Evolutionary conservation across 2,113 vertebrate species (phyloP).

Genomic region (Naja naja): DNA sequence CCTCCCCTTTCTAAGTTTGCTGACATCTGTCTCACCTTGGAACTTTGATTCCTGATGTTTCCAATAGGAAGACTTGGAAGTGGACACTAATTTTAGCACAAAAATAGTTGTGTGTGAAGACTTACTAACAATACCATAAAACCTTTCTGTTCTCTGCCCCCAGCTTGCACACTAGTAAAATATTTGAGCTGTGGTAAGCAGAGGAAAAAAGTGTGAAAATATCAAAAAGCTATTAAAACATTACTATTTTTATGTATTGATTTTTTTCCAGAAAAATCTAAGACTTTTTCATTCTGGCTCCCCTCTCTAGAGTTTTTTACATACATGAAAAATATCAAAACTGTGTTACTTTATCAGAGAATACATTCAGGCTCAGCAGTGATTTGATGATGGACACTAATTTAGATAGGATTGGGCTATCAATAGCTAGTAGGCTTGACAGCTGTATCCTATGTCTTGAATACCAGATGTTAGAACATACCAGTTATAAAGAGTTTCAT

Average conservation of each 20-base stretch:
- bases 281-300: not conserved
- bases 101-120: conserved; percentile 10
- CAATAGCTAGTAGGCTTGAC: not conserved
- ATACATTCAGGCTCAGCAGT: not conserved
- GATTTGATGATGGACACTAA: not conserved
- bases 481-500: not conserved
- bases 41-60: conserved; percentile 41
- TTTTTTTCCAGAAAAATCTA: not conserved
- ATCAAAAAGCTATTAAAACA: not conserved
- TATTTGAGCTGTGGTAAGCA: not conserved
- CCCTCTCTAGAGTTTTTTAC: not conserved
- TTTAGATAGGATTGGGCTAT: not conserved
- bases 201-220: rapidly evolving
- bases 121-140: not conserved
- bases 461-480: not conserved
- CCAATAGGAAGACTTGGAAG: conserved; percentile 28
- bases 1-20: not conserved
- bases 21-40: conserved; percentile 45
- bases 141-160: not conserved
- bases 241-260: not conserved
- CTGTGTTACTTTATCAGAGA: not conserved
- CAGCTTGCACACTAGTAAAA: not conserved
- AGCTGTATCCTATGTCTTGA: not conserved
- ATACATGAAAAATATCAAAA: not conserved
- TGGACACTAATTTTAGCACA: not conserved